Base-by-base conservation (phyloP, 2,113 vertebrate species). In the Amazona guildingii region DNA sequence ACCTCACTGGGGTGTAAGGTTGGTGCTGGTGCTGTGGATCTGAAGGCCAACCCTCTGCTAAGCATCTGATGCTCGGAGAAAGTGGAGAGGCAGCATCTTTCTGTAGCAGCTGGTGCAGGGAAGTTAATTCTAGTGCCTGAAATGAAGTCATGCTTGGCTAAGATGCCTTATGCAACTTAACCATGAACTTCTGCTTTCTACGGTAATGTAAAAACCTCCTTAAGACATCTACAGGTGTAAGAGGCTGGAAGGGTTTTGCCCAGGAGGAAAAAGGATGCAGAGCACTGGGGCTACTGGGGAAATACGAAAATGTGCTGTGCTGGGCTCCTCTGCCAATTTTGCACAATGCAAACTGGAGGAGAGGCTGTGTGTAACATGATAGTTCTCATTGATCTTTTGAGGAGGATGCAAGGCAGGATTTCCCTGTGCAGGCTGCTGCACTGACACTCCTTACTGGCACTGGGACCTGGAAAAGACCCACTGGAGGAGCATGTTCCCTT, bases 291-390 rank as follows among this genome's bases (percentile, higher is more conserved):
- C 6, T 14, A 11, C 59, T 80, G 73, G 37, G 62, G 64, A 7
- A 44, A 5, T 1, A 59, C 4, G 21, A 13, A 35, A 59, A n/a
- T 59, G 29, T 19, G 48, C 51, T 0, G 1, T 16, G 27, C 62
- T 64, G 81, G 48, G 7, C 74, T 64, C 25, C 55, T 82, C 62
- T 59, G 51, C 61, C 37, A 9, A 37, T 63, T 18, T 18, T 44
- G 43, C 13, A 10, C 1, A 0, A 1, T 33, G 14, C 2, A 1
- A 46, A 33, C 37, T 0, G 13, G 20, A 54, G 33, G n/a, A 49
- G 41, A 49, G 17, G 9, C 46, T 59, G 28, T 0, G 2, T 49
- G 83, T 27, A 54, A 67, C 0, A 2, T 13, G 76, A 52, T 25
- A 1, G 28, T 7, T 74, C 24, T 24, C 66, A 74, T 37, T 81